phyloP scores from a whole-genome alignment of 1,140 invertebrate genomes.

The Rhizoglyphus robini region DNA sequence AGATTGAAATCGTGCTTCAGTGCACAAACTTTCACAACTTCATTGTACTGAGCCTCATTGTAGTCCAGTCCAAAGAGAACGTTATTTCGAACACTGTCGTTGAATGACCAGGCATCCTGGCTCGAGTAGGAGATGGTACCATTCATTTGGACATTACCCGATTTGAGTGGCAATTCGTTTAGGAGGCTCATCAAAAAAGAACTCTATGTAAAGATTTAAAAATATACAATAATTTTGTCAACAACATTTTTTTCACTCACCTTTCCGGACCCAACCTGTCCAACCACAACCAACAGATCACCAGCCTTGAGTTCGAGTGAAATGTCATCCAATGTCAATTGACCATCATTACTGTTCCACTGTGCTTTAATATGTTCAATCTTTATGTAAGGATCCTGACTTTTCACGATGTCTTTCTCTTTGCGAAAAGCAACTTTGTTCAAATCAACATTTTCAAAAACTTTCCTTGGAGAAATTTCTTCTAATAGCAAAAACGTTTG shows the following conservation, averaged over 20 bases:
- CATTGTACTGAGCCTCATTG: slow-evolving; percentile 22
- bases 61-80: slow-evolving; percentile 23
- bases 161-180: slow-evolving; percentile 79
- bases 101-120: too few relatives aligned
- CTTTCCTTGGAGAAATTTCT: neutral
- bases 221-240: slow-evolving; percentile 52
- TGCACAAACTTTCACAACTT: slow-evolving; percentile 35
- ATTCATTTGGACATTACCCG: slow-evolving; percentile 55
- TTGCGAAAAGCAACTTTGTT: neutral
- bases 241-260: slow-evolving; percentile 62
- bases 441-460: neutral
- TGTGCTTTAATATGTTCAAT: too few relatives aligned
- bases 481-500: too few relatives aligned
- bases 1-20: slow-evolving; percentile 33
- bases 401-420: neutral
- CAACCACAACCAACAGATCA: slow-evolving; percentile 53
- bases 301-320: slow-evolving; percentile 24
- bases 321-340: slow-evolving; percentile 23
- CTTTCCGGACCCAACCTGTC: slow-evolving; percentile 48
- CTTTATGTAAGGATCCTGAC: neutral
- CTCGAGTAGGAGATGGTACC: slow-evolving; percentile 25
- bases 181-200: slow-evolving; percentile 59
- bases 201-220: slow-evolving; percentile 55
- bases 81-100: too few relatives aligned
- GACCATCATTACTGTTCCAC: slow-evolving; percentile 4